These are phyloP conservation scores for Erythrolamprus reginae DNA, from an alignment of 2,113 vertebrate species.

Conservation along the genomic window DNA sequence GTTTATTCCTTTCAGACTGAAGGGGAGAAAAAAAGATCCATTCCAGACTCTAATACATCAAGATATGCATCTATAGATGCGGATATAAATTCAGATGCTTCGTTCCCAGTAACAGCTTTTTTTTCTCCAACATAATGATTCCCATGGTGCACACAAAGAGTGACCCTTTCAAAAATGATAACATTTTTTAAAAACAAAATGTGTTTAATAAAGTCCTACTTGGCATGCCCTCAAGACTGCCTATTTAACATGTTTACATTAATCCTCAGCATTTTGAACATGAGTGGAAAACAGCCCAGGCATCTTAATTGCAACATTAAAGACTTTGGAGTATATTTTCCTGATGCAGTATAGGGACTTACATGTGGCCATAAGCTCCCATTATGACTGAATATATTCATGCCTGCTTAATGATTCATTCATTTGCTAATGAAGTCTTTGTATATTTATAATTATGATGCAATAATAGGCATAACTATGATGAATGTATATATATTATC, in stretches of 20 bases:
- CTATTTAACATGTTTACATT: slow-evolving; percentile 23
- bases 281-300: neutral
- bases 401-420: slow-evolving; percentile 21
- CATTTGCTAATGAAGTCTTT: slow-evolving; percentile 13
- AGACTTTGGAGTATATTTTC: slow-evolving; percentile 9
- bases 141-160: neutral
- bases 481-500: slow-evolving; percentile 1
- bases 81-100: neutral
- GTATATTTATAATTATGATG: slow-evolving; percentile 19
- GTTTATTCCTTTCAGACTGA: neutral
- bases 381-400: slow-evolving; percentile 21
- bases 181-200: slow-evolving; percentile 1
- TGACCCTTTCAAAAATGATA: slow-evolving; percentile 8
- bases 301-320: slow-evolving; percentile 13
- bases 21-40: neutral
- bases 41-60: neutral
- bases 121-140: neutral
- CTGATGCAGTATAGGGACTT: slow-evolving; percentile 1
- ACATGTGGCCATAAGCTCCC: slow-evolving; percentile 13
- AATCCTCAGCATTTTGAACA: slow-evolving; percentile 8
- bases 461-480: slow-evolving; percentile 1
- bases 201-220: slow-evolving; percentile 14
- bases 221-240: neutral
- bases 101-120: neutral
- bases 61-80: neutral